These are phyloP conservation scores for Phymorhynchus buccinoides DNA, from an alignment of 1,140 invertebrate species.

Conservation along the genomic window DNA sequence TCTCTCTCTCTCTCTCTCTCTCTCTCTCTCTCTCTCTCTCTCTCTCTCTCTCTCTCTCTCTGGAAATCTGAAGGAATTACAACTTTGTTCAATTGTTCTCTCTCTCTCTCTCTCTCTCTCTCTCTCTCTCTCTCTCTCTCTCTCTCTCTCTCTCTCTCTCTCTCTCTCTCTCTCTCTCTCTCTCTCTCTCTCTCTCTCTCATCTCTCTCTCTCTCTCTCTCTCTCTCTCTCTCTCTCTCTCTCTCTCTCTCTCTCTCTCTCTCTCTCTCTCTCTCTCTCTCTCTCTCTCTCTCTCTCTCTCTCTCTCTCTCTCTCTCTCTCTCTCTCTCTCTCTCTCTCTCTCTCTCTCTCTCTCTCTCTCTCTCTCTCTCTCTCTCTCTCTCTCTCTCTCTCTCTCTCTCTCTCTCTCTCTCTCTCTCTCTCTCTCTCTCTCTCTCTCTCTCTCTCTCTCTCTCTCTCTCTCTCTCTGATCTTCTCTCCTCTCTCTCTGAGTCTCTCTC, in stretches of 20 bases:
- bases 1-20: conserved; percentile 29
- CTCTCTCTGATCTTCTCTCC: neutral
- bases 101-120: conserved; percentile 44
- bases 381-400: conserved; percentile 34
- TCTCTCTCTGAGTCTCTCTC: conserved; percentile 25
- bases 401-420: conserved; percentile 26
- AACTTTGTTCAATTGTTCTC: no score
- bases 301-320: neutral
- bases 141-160: conserved; percentile 37
- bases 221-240: neutral
- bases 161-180: conserved; percentile 53
- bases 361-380: conserved; percentile 8
- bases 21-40: conserved; percentile 49
- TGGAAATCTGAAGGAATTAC: no score
- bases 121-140: neutral
- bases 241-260: neutral
- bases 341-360: conserved; percentile 29
- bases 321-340: conserved; percentile 15
- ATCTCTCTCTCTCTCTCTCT: no score
- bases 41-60: conserved; percentile 53
- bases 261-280: neutral
- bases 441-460: conserved; percentile 31
- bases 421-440: conserved; percentile 23
- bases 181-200: conserved; percentile 38
- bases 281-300: conserved; percentile 43